These are phyloP conservation scores for Promerops cafer DNA, from an alignment of 2,113 vertebrate genomes.

Conservation along the genomic window DNA sequence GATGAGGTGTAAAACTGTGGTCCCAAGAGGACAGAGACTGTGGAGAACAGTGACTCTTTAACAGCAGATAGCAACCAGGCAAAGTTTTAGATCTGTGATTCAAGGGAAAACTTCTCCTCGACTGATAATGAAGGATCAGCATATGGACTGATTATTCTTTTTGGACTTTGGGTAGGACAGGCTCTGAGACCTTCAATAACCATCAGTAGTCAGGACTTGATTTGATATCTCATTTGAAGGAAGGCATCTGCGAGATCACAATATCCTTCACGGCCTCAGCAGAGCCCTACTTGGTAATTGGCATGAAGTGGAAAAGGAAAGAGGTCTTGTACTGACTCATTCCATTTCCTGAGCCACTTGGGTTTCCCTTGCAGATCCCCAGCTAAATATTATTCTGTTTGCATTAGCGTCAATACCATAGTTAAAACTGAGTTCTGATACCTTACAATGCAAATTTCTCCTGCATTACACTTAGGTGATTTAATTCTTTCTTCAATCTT, in stretches of 20 bases:
- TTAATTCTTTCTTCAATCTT: not conserved
- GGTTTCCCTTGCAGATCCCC: not conserved
- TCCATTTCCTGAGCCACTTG: not conserved
- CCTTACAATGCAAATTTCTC: not conserved
- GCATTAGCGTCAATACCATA: not conserved
- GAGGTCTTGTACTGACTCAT: not conserved
- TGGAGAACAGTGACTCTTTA: not conserved
- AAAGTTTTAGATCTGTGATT: not conserved
- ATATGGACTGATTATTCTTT: not conserved
- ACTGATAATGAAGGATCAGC: not conserved
- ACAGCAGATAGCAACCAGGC: not conserved
- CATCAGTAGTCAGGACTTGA: not conserved
- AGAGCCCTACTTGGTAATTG: not conserved
- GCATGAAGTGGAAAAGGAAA: not conserved
- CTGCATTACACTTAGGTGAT: not conserved
- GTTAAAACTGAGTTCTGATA: not conserved
- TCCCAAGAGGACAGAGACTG: not conserved
- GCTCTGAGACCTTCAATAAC: not conserved
- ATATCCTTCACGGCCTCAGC: not conserved
- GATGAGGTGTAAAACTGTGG: not conserved
- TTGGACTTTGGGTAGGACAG: not conserved
- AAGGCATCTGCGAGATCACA: not conserved
- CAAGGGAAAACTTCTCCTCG: not conserved
- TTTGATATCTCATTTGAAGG: not conserved
- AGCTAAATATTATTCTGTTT: not conserved